Evolutionary conservation across 2,113 vertebrate genomes (phyloP), one percentile per base, ranked within the genome.

Genomic region (Salvelinus sp.): DNA sequence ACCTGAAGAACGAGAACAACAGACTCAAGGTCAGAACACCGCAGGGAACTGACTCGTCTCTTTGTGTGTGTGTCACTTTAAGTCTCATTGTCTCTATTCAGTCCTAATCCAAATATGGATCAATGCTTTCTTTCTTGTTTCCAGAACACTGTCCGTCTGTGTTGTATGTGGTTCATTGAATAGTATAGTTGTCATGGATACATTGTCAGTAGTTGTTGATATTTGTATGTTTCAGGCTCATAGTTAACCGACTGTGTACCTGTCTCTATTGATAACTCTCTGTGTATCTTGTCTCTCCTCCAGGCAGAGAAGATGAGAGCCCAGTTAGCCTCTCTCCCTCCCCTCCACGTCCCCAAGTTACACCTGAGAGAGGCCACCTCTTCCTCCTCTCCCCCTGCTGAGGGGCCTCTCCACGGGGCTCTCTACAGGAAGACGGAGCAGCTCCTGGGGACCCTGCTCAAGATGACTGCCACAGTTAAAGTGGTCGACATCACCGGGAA

Each of bases 1-100:
- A 94, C 84, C 95, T 98, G 9, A 96, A 96, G 90, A 95, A 95
- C 0, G 95, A 97, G 89, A 97, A 96, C 82, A 95, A 94, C 89
- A 77, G 92, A 54, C 94, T 98, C 16, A 97, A 95, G 95, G 96
- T 97, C 30, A 69, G 30, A 20, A 77, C 65, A 80, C 14, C 2
- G n/a, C 12, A 58, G 48, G 48, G 16, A 38, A 18, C 25, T 58
- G 18, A 58, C 38, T 10, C 33, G 1, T 38, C 33, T 33, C 30
- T 38, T 6, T 25, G 13, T 60, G 58, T 60, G 58, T 60, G 18
- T 62, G 58, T 22, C 1, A 22, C 57, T 22, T 14, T 14, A 50
- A 14, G 12, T 54, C 12, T 13, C 14, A 54, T 3, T 3, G 9
- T 54, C 48, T 54, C 12, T 18, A 4, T 54, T 54, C 38, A 44